Evolutionary conservation across 2,113 vertebrate genomes (phyloP), one percentile per base, ranked within the genome.

Genomic region (Onychorhynchus coronatus): DNA sequence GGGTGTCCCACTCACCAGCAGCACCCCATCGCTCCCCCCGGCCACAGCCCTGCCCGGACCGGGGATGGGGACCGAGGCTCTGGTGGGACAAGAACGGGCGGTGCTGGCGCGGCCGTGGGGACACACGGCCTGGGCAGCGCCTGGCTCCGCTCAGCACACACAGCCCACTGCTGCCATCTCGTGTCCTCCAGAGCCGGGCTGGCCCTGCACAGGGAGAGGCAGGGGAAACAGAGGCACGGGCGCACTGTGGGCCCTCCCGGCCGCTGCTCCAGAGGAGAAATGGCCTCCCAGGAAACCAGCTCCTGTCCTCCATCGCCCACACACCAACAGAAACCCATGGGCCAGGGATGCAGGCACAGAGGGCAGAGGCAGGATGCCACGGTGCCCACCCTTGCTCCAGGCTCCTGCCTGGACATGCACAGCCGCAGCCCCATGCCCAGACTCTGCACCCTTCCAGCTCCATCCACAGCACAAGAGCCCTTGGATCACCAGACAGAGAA

Each of bases 91-190:
- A 37, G 47, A 30, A 18, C 24, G 4, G 19, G 41, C 65, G 74
- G 5, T 44, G 55, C 35, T 0, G 85, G 19, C 1, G 42, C 1
- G 81, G 50, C 61, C 67, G 5, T 4, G 21, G 85, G 76, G 59
- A 27, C 46, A 1, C 20, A 0, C 2, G 15, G 31, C 35, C 17
- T 0, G 61, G 65, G 33, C 77, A 59, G 74, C 3, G 44, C 11
- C 75, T n/a, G 17, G 75, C 62, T 25, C 47, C 3, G 47, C 83
- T 35, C 71, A 1, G 83, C 66, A 2, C 72, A 0, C 75, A 0
- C 82, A 87, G 95, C 82, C 47, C 94, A 6, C 89, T 95, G 91
- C 94, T 95, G 96, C 94, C 94, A 93, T 5, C 95, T 96, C 74
- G 92, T 47, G 96, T 93, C 93, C 77, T 27, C 20, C 12, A 0